Evolutionary conservation across 1,140 invertebrate genomes (phyloP).

Genomic region (Drosophila seguyi): DNA sequence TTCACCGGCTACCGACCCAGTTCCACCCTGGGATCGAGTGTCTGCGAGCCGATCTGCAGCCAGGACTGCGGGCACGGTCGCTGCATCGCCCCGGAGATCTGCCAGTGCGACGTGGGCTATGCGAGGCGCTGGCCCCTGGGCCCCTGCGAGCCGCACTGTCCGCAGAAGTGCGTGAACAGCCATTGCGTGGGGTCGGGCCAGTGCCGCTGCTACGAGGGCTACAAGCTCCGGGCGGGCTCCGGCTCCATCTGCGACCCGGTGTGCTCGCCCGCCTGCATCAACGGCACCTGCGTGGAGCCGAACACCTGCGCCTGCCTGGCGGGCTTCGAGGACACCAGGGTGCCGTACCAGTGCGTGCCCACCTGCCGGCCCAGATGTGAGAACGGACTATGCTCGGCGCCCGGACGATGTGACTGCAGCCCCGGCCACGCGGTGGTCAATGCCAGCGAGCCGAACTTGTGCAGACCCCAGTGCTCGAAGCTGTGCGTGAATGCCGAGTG

Average conservation of each 20-base stretch:
- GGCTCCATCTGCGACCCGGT: slow-evolving; percentile 84
- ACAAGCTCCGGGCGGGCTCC: slow-evolving; percentile 51
- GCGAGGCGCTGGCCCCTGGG: slow-evolving; percentile 69
- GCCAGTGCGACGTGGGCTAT: slow-evolving; percentile 73
- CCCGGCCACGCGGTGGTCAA: slow-evolving; percentile 71
- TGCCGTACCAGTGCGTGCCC: slow-evolving; percentile 63
- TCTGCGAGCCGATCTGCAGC: slow-evolving; percentile 77
- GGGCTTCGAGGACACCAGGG: slow-evolving; percentile 75
- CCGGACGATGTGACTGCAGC: slow-evolving; percentile 69
- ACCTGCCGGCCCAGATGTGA: slow-evolving; percentile 84
- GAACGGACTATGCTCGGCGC: slow-evolving; percentile 69
- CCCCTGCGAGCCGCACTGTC: slow-evolving; percentile 84
- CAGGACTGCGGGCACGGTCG: slow-evolving; percentile 61
- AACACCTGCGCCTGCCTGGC: slow-evolving; percentile 69
- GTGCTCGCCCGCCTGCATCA: slow-evolving; percentile 84
- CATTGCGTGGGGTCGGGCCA: slow-evolving; percentile 62
- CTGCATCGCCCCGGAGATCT: slow-evolving; percentile 76
- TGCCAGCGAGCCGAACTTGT: slow-evolving; percentile 62
- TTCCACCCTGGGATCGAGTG: slow-evolving; percentile 66
- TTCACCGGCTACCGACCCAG: slow-evolving; percentile 69
- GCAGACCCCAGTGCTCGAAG: slow-evolving; percentile 78
- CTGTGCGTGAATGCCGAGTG: slow-evolving; percentile 87
- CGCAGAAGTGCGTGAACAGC: slow-evolving; percentile 75
- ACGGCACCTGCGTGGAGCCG: slow-evolving; percentile 86
- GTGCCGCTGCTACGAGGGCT: slow-evolving; percentile 81